A percentile compares a stretch with the other conserved stretches of the same genome.
These are phyloP conservation scores for Paraescarpia echinospica DNA, from an alignment of 1,140 invertebrate species.

Conservation along the genomic window DNA sequence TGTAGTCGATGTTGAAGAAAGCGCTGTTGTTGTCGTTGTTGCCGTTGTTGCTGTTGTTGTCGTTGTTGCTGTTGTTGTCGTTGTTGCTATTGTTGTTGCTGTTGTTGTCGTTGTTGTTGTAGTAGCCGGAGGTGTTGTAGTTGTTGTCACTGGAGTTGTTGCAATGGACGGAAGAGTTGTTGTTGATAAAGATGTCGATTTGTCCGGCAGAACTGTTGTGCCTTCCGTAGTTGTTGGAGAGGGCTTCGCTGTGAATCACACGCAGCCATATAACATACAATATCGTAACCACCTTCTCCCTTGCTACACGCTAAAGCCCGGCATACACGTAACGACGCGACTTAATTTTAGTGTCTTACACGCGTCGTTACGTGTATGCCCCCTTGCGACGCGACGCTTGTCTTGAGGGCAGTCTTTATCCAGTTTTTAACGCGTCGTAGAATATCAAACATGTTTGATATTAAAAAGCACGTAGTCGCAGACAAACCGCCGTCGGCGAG, in stretches of 20 bases:
- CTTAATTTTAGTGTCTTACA: too few relatives aligned
- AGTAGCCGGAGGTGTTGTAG: not conserved
- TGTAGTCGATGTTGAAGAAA: not conserved
- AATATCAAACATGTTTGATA: too few relatives aligned
- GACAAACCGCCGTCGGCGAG: too few relatives aligned
- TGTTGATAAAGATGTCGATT: not conserved
- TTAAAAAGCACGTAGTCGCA: too few relatives aligned
- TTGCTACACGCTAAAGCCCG: too few relatives aligned
- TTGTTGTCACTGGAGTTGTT: not conserved
- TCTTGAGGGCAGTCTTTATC: too few relatives aligned
- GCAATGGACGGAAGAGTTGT: not conserved
- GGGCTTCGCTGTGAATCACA: not conserved
- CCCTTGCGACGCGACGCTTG: too few relatives aligned
- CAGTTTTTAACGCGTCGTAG: too few relatives aligned
- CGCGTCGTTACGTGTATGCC: too few relatives aligned
- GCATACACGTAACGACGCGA: too few relatives aligned
- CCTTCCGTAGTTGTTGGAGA: not conserved
- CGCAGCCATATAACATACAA: not conserved
- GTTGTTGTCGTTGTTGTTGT: too few relatives aligned
- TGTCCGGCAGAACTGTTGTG: not conserved
- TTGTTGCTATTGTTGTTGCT: too few relatives aligned
- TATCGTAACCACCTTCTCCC: not conserved
- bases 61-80: not conserved
- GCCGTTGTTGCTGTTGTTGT: not conserved
- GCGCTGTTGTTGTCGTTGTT: not conserved